Conservation (phyloP, 2,797 vertebrate genomes). For the Hapalemur alaotrensis region DNA sequence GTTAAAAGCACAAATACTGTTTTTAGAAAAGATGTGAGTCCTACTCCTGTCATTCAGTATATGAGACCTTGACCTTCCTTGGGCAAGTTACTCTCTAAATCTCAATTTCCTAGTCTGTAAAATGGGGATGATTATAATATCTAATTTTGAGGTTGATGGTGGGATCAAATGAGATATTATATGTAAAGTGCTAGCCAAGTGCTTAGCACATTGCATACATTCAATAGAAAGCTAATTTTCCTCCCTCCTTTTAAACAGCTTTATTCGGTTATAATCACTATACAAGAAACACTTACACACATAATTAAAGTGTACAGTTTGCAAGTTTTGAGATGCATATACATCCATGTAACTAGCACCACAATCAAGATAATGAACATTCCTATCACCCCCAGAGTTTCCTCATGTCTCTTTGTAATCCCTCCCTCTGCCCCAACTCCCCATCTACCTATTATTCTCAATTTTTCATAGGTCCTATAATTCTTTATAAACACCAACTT, state of each 20-base stretch:
- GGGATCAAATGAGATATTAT: not conserved
- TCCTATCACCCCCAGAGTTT: not conserved
- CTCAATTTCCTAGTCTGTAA: not conserved
- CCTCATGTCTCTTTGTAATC: not conserved
- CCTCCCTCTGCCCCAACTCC: not conserved
- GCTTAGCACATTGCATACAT: not conserved
- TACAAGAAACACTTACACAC: not conserved
- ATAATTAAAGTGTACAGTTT: not conserved
- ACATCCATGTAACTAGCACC: not conserved
- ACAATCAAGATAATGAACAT: not conserved
- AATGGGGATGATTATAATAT: not conserved
- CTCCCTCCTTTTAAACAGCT: not conserved
- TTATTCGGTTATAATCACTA: not conserved
- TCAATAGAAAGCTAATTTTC: not conserved
- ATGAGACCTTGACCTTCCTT: not conserved
- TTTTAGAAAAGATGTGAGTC: not conserved
- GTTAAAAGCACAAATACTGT: not conserved
- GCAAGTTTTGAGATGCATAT: not conserved
- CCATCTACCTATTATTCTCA: not conserved
- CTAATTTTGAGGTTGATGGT: not conserved
- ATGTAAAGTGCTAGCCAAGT: not conserved
- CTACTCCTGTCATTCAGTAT: not conserved
- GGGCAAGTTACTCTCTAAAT: not conserved
- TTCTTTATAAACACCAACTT: slow-evolving; percentile 10
- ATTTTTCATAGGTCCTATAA: slow-evolving; percentile 1